Evolutionary conservation across 2,888 invertebrate species (phyloP).

Genomic region (Zaprionus bogoriensis): DNA sequence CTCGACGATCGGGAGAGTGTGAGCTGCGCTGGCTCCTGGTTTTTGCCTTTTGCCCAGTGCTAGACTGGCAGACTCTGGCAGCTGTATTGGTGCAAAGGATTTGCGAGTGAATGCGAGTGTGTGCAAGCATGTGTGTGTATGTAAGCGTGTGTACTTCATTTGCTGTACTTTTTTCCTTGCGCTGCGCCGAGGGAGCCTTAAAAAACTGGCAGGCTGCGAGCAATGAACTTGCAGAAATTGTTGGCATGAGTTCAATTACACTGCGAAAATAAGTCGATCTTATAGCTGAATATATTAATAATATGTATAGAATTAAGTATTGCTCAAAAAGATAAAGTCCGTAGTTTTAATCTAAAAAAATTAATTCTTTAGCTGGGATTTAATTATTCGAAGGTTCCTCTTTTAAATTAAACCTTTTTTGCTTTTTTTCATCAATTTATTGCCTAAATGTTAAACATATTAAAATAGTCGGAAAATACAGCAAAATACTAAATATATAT

Average conservation of each 20-base stretch:
- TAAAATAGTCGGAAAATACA: no score
- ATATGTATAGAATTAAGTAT: no score
- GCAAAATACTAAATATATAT: no score
- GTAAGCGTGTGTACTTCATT: conserved; percentile 15
- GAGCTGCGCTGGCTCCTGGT: conserved; percentile 20
- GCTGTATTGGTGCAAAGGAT: conserved; percentile 72
- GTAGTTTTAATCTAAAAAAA: no score
- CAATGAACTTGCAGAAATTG: conserved; percentile 63
- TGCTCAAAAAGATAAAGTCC: no score
- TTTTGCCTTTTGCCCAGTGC: conserved; percentile 2
- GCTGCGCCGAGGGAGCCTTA: conserved; percentile 8
- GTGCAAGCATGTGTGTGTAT: neutral
- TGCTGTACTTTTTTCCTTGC: conserved; percentile 2
- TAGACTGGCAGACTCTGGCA: conserved; percentile 32
- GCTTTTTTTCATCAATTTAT: no score
- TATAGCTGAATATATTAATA: no score
- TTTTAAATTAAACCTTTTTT: no score
- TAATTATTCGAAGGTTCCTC: no score
- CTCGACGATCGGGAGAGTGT: neutral
- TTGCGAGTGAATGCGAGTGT: conserved; percentile 29
- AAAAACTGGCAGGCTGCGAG: conserved; percentile 42
- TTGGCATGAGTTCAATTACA: conserved; percentile 9
- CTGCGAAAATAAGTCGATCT: no score
- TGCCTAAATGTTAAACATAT: no score
- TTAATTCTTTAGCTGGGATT: no score